A percentile compares a stretch with the other conserved stretches of the same genome.
Conservation (phyloP, 2,888 invertebrate species). For the Pomacea canaliculata region DNA sequence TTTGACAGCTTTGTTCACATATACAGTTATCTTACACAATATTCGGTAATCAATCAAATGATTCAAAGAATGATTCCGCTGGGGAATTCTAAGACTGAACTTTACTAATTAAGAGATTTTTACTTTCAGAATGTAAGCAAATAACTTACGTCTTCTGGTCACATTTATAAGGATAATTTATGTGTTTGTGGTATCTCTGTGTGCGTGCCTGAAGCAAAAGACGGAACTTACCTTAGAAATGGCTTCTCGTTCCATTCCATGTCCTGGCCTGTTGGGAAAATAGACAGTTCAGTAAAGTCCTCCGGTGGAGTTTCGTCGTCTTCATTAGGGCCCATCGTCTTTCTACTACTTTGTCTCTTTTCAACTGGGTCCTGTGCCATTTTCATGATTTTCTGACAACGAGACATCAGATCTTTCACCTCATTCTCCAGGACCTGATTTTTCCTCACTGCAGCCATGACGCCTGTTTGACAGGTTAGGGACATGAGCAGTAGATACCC, state of each 20-base stretch:
- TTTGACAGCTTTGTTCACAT: background rate
- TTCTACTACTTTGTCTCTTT: background rate
- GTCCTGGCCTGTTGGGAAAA: slow-evolving; percentile 39
- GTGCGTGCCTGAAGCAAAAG: too few relatives aligned
- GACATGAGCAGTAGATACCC: background rate
- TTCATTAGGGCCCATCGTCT: background rate
- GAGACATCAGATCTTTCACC: background rate
- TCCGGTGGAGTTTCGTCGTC: slow-evolving; percentile 67
- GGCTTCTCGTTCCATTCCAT: slow-evolving; percentile 9
- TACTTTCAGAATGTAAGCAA: too few relatives aligned
- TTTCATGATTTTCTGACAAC: background rate
- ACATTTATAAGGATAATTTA: too few relatives aligned
- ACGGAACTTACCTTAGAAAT: slow-evolving; percentile 5
- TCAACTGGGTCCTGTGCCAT: background rate
- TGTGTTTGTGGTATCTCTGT: too few relatives aligned
- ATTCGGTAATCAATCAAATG: too few relatives aligned
- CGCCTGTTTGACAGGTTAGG: background rate
- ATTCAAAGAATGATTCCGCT: too few relatives aligned
- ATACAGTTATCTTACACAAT: background rate
- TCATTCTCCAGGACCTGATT: background rate
- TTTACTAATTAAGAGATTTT: too few relatives aligned
- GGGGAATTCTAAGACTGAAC: too few relatives aligned
- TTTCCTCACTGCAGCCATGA: background rate
- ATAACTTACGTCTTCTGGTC: too few relatives aligned
- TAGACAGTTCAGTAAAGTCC: slow-evolving; percentile 65